Conservation (phyloP, 2,113 vertebrate genomes). For the Thinocorus orbignyianus region DNA sequence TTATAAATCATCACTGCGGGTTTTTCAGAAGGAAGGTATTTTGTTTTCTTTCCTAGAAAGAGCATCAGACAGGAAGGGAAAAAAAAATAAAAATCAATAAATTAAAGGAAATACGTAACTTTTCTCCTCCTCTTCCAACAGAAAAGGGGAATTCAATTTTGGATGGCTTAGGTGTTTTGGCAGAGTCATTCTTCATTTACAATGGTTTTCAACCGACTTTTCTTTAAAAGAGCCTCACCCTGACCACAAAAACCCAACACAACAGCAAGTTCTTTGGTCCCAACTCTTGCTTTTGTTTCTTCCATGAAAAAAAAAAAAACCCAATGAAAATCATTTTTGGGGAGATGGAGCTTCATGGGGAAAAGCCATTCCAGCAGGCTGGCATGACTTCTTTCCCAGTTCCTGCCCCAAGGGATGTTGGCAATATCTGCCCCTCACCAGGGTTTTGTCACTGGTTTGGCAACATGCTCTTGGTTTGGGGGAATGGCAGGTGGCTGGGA, state of each 20-base stretch:
- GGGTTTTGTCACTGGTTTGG: neutral
- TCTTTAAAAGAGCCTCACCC: neutral
- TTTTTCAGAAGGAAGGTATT: neutral
- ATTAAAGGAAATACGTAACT: neutral
- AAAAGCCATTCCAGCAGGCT: neutral
- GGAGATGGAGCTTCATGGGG: neutral
- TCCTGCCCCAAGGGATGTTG: neutral
- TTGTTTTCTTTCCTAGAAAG: neutral
- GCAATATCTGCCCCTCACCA: rapidly evolving
- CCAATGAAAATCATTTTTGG: rapidly evolving
- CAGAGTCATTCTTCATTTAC: neutral
- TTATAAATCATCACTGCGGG: rapidly evolving
- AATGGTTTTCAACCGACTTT: neutral
- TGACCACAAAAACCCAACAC: neutral
- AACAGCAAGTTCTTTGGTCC: neutral
- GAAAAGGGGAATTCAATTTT: neutral
- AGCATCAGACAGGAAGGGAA: neutral
- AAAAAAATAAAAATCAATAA: no score
- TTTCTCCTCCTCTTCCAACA: neutral
- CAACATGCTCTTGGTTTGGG: rapidly evolving
- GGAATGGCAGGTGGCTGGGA: neutral
- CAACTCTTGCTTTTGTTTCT: neutral
- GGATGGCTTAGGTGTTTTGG: neutral
- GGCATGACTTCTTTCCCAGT: neutral
- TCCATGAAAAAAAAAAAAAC: neutral